phyloP scores from a whole-genome alignment of 2,113 vertebrate species.

The Oceanodroma tethys region DNA sequence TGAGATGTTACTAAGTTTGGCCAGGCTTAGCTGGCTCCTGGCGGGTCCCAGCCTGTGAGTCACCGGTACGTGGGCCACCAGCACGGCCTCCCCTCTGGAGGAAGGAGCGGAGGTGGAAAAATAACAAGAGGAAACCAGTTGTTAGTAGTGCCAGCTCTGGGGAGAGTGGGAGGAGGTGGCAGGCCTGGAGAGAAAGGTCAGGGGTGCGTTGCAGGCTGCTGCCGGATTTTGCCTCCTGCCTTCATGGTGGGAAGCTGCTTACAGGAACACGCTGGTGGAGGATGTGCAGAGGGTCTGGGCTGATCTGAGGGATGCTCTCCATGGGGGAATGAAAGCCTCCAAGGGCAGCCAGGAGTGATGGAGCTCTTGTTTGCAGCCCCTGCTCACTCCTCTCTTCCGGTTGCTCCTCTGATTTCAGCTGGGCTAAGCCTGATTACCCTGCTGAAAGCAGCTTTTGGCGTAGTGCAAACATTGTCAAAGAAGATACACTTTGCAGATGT shows the following conservation, averaged over 20 bases:
- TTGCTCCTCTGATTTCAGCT: background rate
- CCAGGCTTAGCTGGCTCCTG: conserved; percentile 21
- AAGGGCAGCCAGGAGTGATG: background rate
- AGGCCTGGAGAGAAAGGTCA: conserved; percentile 47
- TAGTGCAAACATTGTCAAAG: background rate
- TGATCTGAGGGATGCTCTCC: background rate
- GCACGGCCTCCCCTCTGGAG: conserved; percentile 37
- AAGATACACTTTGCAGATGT: background rate
- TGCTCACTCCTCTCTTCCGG: background rate
- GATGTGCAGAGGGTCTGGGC: background rate
- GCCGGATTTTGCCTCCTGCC: background rate
- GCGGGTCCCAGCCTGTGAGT: conserved; percentile 37
- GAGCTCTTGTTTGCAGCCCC: background rate
- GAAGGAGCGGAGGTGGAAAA: conserved; percentile 47
- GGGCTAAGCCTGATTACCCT: background rate
- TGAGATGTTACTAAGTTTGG: conserved; percentile 52
- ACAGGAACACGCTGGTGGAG: fast-evolving
- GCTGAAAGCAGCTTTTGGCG: background rate
- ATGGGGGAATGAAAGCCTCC: background rate
- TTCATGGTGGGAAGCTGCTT: background rate
- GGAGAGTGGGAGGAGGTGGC: conserved; percentile 43
- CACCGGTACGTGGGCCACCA: conserved; percentile 35
- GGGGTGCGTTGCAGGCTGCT: background rate
- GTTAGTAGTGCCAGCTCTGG: conserved; percentile 48
- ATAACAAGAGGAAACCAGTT: conserved; percentile 53